phyloP scores from a whole-genome alignment of 2,113 vertebrate genomes.

The Psettodes erumei region DNA sequence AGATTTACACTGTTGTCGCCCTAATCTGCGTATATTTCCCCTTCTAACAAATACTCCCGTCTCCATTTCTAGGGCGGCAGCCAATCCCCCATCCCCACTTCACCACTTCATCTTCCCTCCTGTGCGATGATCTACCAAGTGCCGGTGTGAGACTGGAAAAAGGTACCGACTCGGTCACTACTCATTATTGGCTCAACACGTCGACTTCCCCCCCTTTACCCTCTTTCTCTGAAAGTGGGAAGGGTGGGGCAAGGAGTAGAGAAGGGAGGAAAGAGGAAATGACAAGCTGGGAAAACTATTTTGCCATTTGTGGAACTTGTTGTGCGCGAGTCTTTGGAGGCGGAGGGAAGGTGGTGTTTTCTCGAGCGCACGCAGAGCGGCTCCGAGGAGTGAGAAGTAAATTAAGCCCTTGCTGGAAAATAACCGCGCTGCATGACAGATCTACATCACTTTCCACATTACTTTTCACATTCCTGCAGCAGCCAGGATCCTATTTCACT shows the following conservation, averaged over 20 bases:
- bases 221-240: conserved; percentile 17
- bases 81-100: neutral
- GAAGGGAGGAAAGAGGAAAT: conserved; percentile 66
- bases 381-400: conserved; percentile 49
- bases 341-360: conserved; percentile 50
- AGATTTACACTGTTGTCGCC: conserved; percentile 3
- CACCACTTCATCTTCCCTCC: neutral
- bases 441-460: conserved; percentile 70
- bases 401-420: conserved; percentile 69
- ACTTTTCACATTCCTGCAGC: conserved; percentile 67
- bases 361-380: conserved; percentile 33
- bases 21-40: conserved; percentile 3
- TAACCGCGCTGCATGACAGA: conserved; percentile 57
- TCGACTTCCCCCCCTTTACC: neutral
- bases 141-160: conserved; percentile 20
- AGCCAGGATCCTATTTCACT: conserved; percentile 59
- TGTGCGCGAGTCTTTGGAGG: conserved; percentile 42
- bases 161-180: conserved; percentile 33
- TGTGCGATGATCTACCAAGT: conserved; percentile 1
- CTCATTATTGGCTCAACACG: conserved; percentile 35
- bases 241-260: conserved; percentile 50
- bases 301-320: conserved; percentile 77
- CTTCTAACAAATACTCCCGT: conserved; percentile 16
- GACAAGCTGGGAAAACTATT: conserved; percentile 77
- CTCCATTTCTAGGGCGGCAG: neutral